A percentile compares a stretch with the other conserved stretches of the same genome.
Evolutionary conservation across 2,888 invertebrate species (phyloP).

Genomic region (Elysia crispata): DNA sequence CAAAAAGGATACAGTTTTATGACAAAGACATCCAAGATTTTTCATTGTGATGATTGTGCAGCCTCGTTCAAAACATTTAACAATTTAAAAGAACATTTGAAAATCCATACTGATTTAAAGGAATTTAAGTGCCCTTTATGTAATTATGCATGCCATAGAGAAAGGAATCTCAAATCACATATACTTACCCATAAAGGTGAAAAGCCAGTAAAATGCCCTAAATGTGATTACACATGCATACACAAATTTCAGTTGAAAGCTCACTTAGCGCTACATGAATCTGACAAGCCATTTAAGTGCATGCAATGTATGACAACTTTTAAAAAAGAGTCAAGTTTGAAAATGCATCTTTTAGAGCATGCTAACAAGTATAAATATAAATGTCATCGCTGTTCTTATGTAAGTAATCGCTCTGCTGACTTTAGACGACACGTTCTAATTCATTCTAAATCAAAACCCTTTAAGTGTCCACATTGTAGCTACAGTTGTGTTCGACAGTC

Average conservation of each 20-base stretch:
- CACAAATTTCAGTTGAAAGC: conserved; percentile 47
- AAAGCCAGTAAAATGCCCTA: conserved; percentile 45
- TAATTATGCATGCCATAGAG: conserved; percentile 40
- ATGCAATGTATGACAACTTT: conserved; percentile 37
- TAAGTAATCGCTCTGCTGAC: conserved; percentile 42
- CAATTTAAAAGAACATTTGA: conserved; percentile 39
- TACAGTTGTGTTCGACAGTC: conserved; percentile 46
- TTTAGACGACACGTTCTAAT: conserved; percentile 42
- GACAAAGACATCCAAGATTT: not conserved
- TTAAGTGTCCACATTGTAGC: conserved; percentile 42
- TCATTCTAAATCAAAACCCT: conserved; percentile 42
- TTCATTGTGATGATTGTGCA: conserved; percentile 41
- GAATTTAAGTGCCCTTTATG: conserved; percentile 39
- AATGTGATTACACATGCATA: conserved; percentile 47
- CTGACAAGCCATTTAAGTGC: conserved; percentile 36
- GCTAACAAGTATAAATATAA: conserved; percentile 38
- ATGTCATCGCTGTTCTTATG: conserved; percentile 35
- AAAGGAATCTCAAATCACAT: conserved; percentile 42
- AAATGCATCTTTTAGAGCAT: conserved; percentile 43
- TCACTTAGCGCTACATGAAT: conserved; percentile 41
- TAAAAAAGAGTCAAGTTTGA: conserved; percentile 45
- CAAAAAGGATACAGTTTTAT: not conserved
- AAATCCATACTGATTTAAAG: conserved; percentile 31
- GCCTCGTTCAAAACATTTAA: conserved; percentile 40
- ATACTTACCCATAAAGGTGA: conserved; percentile 33